Base-by-base conservation (phyloP, 2,113 vertebrate species). In the Gavialis gangeticus region DNA sequence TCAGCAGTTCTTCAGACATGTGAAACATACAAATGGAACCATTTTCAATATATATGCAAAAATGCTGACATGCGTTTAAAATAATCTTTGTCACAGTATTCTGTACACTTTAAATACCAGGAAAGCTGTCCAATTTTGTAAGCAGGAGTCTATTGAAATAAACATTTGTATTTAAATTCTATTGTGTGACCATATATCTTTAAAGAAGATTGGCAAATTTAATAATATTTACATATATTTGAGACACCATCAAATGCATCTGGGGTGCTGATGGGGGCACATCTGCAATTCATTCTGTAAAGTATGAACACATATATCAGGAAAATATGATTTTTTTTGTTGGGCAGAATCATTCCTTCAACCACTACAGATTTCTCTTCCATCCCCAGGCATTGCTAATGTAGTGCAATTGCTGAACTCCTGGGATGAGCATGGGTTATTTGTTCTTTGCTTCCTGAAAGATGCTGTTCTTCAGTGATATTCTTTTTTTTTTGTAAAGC, bases 211-310 rank as follows among this genome's bases (percentile, higher is more conserved):
- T 73, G 25, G 73, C 57, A 90, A 93, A 79, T 63, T 77, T 83
- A 15, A 64, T 91, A 93, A 84, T 94, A 90, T 91, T 96, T 93
- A 88, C 84, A 93, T 91, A 58, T 79, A 83, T 87, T 37, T 91
- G 75, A 94, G 79, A 84, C 75, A 81, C 66, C 84, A 66, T 28
- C 28, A 89, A 91, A 79, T 34, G 77, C 56, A 73, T 91, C 83
- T 75, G 79, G 55, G 56, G 69, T 75, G 69, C 56, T 75, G 77
- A 19, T 30, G 56, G 91, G 91, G 19, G 55, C 71, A 87, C 90
- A 94, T 93, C 90, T 96, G 88, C 57, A 90, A 79, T 60, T 9
- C 34, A 91, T 96, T 85, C 94, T 85, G 59, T 93, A 14, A 82
- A 90, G 22, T 60, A 85, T 13, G 54, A 94, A 90, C 3, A 59